Percentiles rank a stretch among this genome's conserved stretches.
These are phyloP conservation scores for Astyanax mexicanus DNA, from an alignment of 2,797 vertebrate genomes.

Conservation along the genomic window DNA sequence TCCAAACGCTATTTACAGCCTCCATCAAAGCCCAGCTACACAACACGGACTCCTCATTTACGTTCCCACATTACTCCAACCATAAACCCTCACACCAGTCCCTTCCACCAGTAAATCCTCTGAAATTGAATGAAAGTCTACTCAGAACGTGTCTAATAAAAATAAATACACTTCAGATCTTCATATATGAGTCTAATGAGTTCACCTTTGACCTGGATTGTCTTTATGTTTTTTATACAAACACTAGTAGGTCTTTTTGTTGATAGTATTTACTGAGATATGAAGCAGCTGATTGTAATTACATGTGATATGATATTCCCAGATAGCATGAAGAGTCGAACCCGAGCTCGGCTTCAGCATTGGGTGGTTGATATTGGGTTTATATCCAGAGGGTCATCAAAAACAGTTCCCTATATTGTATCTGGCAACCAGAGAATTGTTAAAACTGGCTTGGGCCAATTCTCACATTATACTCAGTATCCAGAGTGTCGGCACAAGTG, in stretches of 20 bases:
- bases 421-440: no score
- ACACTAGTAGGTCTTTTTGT: constrained; percentile 3
- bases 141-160: background rate
- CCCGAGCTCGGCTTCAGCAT: no score
- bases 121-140: constrained; percentile 8
- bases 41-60: constrained; percentile 34
- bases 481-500: no score
- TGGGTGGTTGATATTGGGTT: no score
- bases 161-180: background rate
- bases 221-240: constrained; percentile 5
- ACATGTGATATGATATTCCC: no score
- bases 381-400: no score
- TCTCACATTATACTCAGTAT: no score
- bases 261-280: background rate
- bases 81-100: constrained; percentile 28
- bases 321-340: no score
- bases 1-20: constrained; percentile 9
- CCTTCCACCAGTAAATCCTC: background rate
- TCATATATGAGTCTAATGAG: background rate
- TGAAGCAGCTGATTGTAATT: background rate
- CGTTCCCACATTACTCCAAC: constrained; percentile 23
- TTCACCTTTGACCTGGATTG: background rate
- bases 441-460: no score
- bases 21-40: constrained; percentile 37
- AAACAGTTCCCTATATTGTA: no score